Conservation (phyloP, 2,797 vertebrate species). For the Psittacula derbiana region DNA sequence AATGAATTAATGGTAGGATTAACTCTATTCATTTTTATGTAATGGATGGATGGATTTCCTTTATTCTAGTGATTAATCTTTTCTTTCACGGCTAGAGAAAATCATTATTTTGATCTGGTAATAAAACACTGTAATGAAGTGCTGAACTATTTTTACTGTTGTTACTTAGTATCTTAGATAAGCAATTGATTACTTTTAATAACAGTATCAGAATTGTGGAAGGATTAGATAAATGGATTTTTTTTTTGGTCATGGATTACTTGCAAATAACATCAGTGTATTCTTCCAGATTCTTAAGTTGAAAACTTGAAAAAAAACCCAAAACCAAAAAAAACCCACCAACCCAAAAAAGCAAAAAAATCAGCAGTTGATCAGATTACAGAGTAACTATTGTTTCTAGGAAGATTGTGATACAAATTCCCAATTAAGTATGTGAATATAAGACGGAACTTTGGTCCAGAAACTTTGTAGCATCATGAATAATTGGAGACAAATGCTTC, state of each 20-base stretch:
- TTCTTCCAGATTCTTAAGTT: neutral
- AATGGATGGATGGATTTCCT: conserved; percentile 1
- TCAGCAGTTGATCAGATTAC: neutral
- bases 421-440: neutral
- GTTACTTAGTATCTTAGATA: neutral
- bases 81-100: conserved; percentile 11
- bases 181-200: conserved; percentile 19
- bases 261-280: neutral
- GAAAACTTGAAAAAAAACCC: neutral
- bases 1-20: conserved; percentile 54
- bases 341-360: fast-evolving
- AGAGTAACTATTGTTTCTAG: neutral
- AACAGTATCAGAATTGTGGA: neutral
- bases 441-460: neutral
- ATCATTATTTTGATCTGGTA: neutral
- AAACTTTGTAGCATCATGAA: neutral
- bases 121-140: neutral
- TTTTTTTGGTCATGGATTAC: neutral
- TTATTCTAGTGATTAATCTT: neutral
- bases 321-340: neutral
- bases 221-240: conserved; percentile 21
- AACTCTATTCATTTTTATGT: neutral
- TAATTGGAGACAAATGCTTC: neutral
- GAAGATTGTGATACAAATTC: neutral
- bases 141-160: conserved; percentile 1